Percentiles rank a stretch among this genome's conserved stretches.
These are phyloP conservation scores for Dendrocincla tyrannina DNA, from an alignment of 2,797 vertebrate genomes.

Conservation along the genomic window DNA sequence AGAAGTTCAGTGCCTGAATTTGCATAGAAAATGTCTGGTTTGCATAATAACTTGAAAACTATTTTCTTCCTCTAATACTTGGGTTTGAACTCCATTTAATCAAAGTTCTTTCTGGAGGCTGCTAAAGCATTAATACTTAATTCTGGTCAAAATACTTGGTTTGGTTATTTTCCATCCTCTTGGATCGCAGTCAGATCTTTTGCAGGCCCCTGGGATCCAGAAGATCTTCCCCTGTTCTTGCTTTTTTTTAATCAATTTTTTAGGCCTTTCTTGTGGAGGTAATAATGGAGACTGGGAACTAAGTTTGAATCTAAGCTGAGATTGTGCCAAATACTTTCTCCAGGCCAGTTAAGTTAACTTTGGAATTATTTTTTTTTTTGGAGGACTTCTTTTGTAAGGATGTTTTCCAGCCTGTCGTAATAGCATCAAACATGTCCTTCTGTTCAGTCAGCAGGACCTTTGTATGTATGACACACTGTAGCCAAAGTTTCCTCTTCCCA, in stretches of 20 bases:
- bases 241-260: background rate
- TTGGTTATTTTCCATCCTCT: background rate
- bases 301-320: background rate
- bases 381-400: background rate
- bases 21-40: slow-evolving; percentile 44
- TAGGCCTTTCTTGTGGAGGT: background rate
- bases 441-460: background rate
- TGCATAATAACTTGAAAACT: slow-evolving; percentile 33
- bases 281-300: background rate
- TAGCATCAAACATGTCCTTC: background rate
- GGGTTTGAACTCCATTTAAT: slow-evolving; percentile 7
- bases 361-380: background rate
- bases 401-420: background rate
- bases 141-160: background rate
- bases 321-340: background rate
- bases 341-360: background rate
- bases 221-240: background rate
- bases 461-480: background rate
- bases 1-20: slow-evolving; percentile 33
- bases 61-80: slow-evolving; percentile 27
- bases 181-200: background rate
- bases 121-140: background rate
- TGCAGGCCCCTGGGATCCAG: background rate
- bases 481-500: background rate
- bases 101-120: slow-evolving; percentile 16